A percentile compares a stretch with the other conserved stretches of the same genome.
Evolutionary conservation across 2,797 vertebrate species (phyloP).

Genomic region (Characodon lateralis): DNA sequence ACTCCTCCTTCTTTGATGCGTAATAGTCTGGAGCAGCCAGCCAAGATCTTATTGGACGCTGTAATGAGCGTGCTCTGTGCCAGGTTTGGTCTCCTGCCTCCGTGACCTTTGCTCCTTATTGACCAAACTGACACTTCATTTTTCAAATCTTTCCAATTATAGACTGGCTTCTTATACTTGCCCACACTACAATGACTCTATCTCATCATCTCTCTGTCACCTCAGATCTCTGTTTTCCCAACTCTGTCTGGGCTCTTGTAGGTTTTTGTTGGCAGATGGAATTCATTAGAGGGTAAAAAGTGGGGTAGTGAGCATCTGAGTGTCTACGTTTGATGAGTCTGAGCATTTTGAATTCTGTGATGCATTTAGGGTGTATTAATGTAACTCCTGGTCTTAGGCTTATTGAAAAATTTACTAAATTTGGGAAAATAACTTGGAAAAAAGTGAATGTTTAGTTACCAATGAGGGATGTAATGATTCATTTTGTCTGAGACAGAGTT

Average conservation of each 20-base stretch:
- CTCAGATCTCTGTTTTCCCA: constrained; percentile 11
- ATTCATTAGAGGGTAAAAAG: constrained; percentile 57
- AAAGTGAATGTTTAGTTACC: background rate
- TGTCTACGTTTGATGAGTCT: constrained; percentile 3
- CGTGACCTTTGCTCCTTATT: constrained; percentile 97
- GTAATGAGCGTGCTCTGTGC: constrained; percentile 94
- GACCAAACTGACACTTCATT: constrained; percentile 98
- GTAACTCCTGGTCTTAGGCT: background rate
- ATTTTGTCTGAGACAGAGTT: background rate
- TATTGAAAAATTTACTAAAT: background rate
- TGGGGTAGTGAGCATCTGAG: constrained; percentile 13
- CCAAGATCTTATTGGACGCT: constrained; percentile 88
- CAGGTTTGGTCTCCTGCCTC: constrained; percentile 88
- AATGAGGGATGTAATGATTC: background rate
- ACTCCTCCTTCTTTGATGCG: constrained; percentile 83
- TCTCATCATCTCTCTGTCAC: constrained; percentile 25
- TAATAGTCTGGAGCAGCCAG: constrained; percentile 89
- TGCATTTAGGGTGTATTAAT: background rate
- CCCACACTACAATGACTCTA: constrained; percentile 67
- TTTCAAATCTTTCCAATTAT: constrained; percentile 98
- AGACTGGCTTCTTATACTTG: constrained; percentile 82
- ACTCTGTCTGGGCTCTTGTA: constrained; percentile 24
- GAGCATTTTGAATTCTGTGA: constrained; percentile 27
- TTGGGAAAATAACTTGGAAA: background rate
- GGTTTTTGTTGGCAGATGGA: constrained; percentile 64